Base-by-base conservation (phyloP, 1,140 invertebrate species). In the Bombus haemorrhoidalis region DNA sequence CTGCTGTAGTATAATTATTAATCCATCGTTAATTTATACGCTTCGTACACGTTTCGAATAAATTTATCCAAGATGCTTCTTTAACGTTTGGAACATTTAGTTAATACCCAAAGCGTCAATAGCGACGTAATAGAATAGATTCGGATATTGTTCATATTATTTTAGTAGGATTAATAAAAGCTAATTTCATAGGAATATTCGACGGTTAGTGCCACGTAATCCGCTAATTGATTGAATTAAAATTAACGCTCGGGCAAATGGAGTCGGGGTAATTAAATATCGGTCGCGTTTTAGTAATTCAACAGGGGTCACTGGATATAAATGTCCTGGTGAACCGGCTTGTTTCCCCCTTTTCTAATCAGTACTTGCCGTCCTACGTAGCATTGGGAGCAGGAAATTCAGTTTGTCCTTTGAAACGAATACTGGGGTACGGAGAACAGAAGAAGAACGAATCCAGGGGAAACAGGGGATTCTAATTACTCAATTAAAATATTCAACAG, bases 401-500 rank as follows among this genome's bases (percentile, higher is more conserved):
- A 39, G 41, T 66, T 59, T 1, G 3, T n/a, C 22, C 28, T 78
- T 62, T 5, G 37, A 9, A 34, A 41, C 9, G 39, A 41, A 43
- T n/a, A 25, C 39, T 25, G 47, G 18, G 47, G 47, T 22, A 53
- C 47, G 18, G 1, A 22, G 47, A 53, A 53, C 8, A 28, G 74
- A 53, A 32, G 59, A n/a, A 39, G 32, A 41, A 66, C 43, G 41
- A 83, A 32, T 10, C 3, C 37, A 39, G 39, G 34, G 8, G 34
- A 74, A 87, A 87, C 75, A 71, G 53, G n/a, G 34, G 64, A 85
- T 83, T 89, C 79, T 87, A 85, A 85, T 87, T 87, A 80, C 68
- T 77, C 69, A 57, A 85, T 87, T 87, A 85, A 87, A 85, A 87
- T 89, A 89, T 87, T 87, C 71, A 83, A 80, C 81, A 69, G 77